Evolutionary conservation across 1,140 invertebrate genomes (phyloP).

Genomic region (Drosophila sturtevanti): DNA sequence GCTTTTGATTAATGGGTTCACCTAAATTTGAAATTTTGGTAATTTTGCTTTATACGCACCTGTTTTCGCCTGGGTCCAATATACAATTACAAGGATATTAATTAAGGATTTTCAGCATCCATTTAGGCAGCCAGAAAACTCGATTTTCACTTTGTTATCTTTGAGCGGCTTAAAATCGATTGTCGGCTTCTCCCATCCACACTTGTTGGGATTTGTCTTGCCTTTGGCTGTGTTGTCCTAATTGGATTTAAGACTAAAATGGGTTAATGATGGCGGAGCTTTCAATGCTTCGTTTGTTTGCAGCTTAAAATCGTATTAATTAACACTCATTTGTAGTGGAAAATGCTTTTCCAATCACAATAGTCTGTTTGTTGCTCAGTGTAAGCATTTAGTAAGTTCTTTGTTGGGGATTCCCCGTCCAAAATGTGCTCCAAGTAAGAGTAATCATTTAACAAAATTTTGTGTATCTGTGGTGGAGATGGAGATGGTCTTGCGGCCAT

Average conservation of each 20-base stretch:
- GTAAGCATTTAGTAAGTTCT: conserved; percentile 23
- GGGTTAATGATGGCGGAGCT: conserved; percentile 55
- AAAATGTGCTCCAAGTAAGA: conserved; percentile 18
- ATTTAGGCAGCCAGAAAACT: neutral
- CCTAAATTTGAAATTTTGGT: neutral
- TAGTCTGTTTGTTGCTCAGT: neutral
- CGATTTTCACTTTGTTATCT: conserved; percentile 9
- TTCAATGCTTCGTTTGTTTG: conserved; percentile 44
- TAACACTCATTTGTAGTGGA: conserved; percentile 56
- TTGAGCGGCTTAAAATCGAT: conserved; percentile 16
- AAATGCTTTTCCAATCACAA: conserved; percentile 41
- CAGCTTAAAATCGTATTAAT: conserved; percentile 64
- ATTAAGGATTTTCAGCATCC: conserved; percentile 1
- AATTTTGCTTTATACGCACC: neutral
- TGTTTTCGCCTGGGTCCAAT: neutral
- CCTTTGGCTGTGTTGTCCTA: conserved; percentile 34
- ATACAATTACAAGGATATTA: conserved; percentile 14
- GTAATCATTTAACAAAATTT: conserved; percentile 59
- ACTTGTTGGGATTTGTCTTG: neutral
- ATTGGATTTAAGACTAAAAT: conserved; percentile 64
- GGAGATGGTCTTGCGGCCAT: neutral
- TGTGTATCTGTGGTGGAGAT: conserved; percentile 24
- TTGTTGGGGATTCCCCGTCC: conserved; percentile 15
- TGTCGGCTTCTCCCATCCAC: neutral
- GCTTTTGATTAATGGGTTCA: neutral